Percentiles rank a stretch among this genome's conserved stretches.
phyloP scores from a whole-genome alignment of 1,140 invertebrate genomes.

The Nasonia giraulti region DNA sequence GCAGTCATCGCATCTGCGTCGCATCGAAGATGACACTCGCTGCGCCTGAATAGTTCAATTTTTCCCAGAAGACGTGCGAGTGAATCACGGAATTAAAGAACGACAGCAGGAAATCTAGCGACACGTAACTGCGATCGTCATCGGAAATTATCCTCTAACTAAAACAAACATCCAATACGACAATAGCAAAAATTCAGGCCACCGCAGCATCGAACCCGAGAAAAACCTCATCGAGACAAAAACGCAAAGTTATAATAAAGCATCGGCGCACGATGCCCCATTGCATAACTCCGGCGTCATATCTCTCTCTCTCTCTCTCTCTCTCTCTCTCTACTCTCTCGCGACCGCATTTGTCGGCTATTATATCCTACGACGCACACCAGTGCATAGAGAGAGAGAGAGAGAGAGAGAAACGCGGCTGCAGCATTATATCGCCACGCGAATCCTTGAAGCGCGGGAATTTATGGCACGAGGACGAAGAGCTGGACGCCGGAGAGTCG shows the following conservation, averaged over 20 bases:
- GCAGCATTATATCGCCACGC: neutral
- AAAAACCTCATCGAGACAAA: no score
- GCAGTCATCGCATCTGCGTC: no score
- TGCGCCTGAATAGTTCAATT: neutral
- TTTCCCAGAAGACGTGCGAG: neutral
- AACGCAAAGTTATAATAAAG: neutral
- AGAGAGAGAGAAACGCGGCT: neutral
- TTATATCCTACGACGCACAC: neutral
- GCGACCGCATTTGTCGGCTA: neutral
- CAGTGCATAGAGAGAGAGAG: no score
- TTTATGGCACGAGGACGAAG: slow-evolving; percentile 65
- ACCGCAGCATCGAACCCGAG: no score
- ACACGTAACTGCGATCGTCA: neutral
- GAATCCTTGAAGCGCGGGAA: slow-evolving; percentile 61
- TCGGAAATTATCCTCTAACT: neutral
- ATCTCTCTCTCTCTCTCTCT: neutral
- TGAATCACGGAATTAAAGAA: slow-evolving; percentile 4
- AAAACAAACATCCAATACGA: no score
- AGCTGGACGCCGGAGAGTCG: neutral
- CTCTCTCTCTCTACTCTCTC: neutral
- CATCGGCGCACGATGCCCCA: neutral
- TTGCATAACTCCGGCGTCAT: neutral
- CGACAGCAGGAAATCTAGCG: slow-evolving; percentile 18
- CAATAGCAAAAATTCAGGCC: no score
- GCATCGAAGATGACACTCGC: neutral